phyloP scores from a whole-genome alignment of 1,140 invertebrate genomes.

The Panulirus ornatus region DNA sequence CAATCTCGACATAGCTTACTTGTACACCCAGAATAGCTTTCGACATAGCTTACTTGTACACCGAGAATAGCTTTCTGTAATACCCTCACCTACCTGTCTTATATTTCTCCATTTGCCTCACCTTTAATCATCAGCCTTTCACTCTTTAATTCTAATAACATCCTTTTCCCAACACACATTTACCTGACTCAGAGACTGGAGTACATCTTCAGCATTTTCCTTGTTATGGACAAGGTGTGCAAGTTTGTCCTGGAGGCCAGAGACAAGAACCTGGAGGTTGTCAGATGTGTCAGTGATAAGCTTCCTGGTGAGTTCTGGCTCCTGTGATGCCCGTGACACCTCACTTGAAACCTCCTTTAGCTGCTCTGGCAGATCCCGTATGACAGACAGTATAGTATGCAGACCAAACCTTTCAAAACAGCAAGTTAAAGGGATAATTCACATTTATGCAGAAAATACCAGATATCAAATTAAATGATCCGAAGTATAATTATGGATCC shows the following conservation, averaged over 20 bases:
- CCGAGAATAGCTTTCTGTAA: background rate
- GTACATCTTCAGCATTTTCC: background rate
- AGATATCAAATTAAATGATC: background rate
- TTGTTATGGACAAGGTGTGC: background rate
- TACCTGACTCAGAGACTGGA: background rate
- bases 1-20: too few relatives aligned
- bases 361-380: constrained; percentile 26
- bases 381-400: constrained; percentile 48
- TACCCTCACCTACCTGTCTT: background rate
- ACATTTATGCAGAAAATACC: background rate
- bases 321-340: background rate
- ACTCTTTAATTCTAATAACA: background rate
- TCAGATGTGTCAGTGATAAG: constrained; percentile 16
- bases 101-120: too few relatives aligned
- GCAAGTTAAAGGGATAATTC: background rate
- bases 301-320: background rate
- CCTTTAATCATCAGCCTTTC: too few relatives aligned
- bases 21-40: too few relatives aligned
- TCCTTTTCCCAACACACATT: background rate
- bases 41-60: too few relatives aligned
- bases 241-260: constrained; percentile 6
- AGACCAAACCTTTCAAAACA: constrained; percentile 30
- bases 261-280: constrained; percentile 1
- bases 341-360: constrained; percentile 7
- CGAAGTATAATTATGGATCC: background rate